These are phyloP conservation scores for Casuarius casuarius DNA, from an alignment of 2,113 vertebrate genomes.

Conservation along the genomic window DNA sequence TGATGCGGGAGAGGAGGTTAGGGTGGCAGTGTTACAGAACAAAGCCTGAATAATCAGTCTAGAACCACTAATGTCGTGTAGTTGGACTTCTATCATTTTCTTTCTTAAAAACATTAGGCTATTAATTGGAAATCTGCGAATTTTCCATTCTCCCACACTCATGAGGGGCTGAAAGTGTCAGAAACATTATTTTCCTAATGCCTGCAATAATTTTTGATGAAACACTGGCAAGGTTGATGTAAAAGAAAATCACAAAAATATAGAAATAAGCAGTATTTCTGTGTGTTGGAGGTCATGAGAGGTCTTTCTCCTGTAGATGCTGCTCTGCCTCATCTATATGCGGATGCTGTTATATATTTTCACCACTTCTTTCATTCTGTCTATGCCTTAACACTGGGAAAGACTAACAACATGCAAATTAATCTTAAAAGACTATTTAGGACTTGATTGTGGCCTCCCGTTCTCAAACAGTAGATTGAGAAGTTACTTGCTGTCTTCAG, in stretches of 20 bases:
- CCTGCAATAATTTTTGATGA: neutral
- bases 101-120: conserved; percentile 46
- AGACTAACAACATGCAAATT: neutral
- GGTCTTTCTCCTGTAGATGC: neutral
- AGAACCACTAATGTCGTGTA: neutral
- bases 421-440: neutral
- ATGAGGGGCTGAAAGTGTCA: neutral
- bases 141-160: conserved; percentile 24
- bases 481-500: neutral
- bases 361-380: neutral
- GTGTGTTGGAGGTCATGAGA: neutral
- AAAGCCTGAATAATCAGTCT: conserved; percentile 27
- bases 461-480: neutral
- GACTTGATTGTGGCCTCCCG: neutral
- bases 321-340: neutral
- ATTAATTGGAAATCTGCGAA: neutral
- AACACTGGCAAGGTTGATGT: neutral
- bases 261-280: neutral
- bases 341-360: neutral
- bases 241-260: neutral
- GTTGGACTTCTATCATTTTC: neutral
- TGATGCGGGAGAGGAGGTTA: neutral
- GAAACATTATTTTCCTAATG: conserved; percentile 10
- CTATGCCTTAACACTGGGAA: neutral
- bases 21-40: neutral